These are phyloP conservation scores for Drosophila virilis DNA, from an alignment of 1,140 invertebrate genomes.

Conservation along the genomic window DNA sequence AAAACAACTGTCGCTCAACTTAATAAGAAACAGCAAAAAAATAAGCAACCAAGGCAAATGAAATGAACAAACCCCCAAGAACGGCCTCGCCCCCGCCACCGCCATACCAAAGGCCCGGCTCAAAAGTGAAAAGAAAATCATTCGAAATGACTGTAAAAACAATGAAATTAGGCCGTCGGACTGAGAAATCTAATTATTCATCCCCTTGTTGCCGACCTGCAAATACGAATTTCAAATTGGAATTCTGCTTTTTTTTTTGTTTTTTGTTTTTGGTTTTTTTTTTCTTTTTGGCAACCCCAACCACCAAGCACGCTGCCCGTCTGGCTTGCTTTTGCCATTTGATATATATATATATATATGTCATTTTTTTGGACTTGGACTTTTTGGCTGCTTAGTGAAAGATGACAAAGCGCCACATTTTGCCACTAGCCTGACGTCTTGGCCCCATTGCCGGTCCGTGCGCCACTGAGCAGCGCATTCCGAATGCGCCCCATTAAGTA, in stretches of 20 bases:
- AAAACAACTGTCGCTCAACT: conserved; percentile 81
- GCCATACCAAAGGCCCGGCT: not conserved
- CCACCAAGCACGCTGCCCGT: too few relatives aligned
- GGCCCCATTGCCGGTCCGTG: conserved; percentile 55
- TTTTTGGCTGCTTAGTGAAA: too few relatives aligned
- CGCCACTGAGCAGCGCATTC: conserved; percentile 66
- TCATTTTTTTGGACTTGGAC: too few relatives aligned
- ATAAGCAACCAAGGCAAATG: conserved; percentile 7
- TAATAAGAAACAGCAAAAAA: conserved; percentile 65
- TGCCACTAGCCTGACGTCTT: not conserved
- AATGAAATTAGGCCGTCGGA: conserved; percentile 78
- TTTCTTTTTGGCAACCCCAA: not conserved
- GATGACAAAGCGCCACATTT: too few relatives aligned
- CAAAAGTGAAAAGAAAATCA: conserved; percentile 65
- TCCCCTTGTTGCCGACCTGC: conserved; percentile 61
- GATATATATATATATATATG: too few relatives aligned
- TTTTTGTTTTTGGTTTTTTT: conserved; percentile 5
- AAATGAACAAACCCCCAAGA: conserved; percentile 12
- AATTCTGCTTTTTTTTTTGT: conserved; percentile 24
- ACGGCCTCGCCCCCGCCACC: not conserved
- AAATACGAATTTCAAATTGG: conserved; percentile 36
- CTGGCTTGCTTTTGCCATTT: too few relatives aligned
- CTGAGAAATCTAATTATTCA: conserved; percentile 84
- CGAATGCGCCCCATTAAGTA: conserved; percentile 73
- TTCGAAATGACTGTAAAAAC: conserved; percentile 81